phyloP scores from a whole-genome alignment of 2,797 vertebrate genomes.

The Betta splendens region DNA sequence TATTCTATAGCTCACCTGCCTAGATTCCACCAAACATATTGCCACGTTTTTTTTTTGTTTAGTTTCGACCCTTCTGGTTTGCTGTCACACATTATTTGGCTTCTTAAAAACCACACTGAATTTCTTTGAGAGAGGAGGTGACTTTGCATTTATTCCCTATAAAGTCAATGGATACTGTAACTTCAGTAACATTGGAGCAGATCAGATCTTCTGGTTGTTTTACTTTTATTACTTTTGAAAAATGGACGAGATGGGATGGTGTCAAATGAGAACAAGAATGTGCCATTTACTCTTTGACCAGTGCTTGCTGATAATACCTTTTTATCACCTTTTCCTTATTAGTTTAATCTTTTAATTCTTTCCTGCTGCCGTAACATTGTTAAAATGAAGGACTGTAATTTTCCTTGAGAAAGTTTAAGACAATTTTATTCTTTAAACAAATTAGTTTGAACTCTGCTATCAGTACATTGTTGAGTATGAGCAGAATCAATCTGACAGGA shows the following conservation, averaged over 20 bases:
- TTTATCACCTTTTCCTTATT: slow-evolving; percentile 19
- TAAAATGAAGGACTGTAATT: slow-evolving; percentile 30
- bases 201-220: slow-evolving; percentile 34
- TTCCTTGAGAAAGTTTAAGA: slow-evolving; percentile 16
- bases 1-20: slow-evolving; percentile 73
- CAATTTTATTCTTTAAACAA: slow-evolving; percentile 23
- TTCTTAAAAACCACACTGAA: slow-evolving; percentile 7
- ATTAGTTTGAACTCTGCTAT: slow-evolving; percentile 20
- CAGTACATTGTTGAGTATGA: slow-evolving; percentile 32
- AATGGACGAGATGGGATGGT: slow-evolving; percentile 33
- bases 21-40: slow-evolving; percentile 15
- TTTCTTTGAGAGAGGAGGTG: slow-evolving; percentile 32
- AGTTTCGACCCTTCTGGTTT: slow-evolving; percentile 16
- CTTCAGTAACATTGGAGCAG: slow-evolving; percentile 47
- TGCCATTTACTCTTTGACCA: slow-evolving; percentile 66
- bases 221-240: slow-evolving; percentile 32
- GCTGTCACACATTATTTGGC: slow-evolving; percentile 15
- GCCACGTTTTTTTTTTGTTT: slow-evolving; percentile 24
- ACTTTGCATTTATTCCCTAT: slow-evolving; percentile 29
- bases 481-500: slow-evolving; percentile 54
- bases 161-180: slow-evolving; percentile 56
- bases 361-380: slow-evolving; percentile 40
- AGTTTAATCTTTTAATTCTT: slow-evolving; percentile 44
- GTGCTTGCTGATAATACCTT: slow-evolving; percentile 45
- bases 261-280: slow-evolving; percentile 50